Base-by-base conservation (phyloP, 2,888 invertebrate genomes). In the Thyatira batis region DNA sequence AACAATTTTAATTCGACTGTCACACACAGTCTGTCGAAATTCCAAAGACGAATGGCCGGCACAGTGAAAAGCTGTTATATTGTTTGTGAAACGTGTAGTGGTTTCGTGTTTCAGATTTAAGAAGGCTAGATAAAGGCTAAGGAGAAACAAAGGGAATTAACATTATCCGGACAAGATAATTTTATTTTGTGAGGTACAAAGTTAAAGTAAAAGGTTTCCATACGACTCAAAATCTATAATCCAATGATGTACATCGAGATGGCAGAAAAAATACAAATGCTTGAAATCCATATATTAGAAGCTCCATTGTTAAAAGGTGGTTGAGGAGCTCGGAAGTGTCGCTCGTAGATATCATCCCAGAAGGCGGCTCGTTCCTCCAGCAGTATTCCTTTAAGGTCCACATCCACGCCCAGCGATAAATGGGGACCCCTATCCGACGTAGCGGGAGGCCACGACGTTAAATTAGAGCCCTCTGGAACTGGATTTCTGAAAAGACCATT, bases 271-370 rank as follows among this genome's bases (percentile, higher is more conserved):
- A 39, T 17, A 39, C 39, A 39, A 39, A 39, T 39, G 17, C 17
- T 39, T 6, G 39, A 39, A 17, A 39, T 39, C 39, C 39, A 39
- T 8, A 39, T 17, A 39, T 4, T n/a, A 2, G 39, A 39, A 39
- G 39, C 39, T 2, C 17, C 39, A 5, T 11, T 39, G 2, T 39
- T 8, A 4, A 5, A 8, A 33, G 82, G 81, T 0, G 80, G 61
- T 10, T 62, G 54, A 1, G 83, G 80, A 0, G 53, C 55, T 3
- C 64, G 61, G 49, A 81, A 82, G 53, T 80, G 64, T 43, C 56
- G 66, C 6, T 70, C 60, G 50, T 84, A 84, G n/a, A 84, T 71
- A 1, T 60, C 53, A 20, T 81, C 74, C 83, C 84, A 84, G 54
- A 83, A 73, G 0, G 33, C 49, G 2, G 61, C 60, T 2, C 79